Evolutionary conservation across 2,113 vertebrate species (phyloP), one percentile per base, ranked within the genome.

Genomic region (Thamnophis sirtalis): DNA sequence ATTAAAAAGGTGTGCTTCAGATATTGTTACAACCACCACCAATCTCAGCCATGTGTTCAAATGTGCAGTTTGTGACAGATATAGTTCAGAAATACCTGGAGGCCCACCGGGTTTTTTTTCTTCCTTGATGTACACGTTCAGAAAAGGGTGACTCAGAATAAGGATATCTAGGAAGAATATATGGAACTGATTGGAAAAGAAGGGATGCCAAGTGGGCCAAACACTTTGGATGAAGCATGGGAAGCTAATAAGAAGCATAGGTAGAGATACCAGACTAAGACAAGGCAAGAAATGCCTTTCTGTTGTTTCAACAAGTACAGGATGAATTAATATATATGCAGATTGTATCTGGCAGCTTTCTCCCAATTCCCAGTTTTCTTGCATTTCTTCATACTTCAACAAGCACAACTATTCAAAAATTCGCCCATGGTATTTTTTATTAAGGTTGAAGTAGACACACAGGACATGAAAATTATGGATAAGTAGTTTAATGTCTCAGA

Each of bases 401-500:
- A 95, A 63, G n/a, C 55, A 4, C 24, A 92, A n/a, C 0, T 93
- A 93, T 89, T 93, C 24, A 90, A 90, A 63, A 56, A 26, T 84
- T 89, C 2, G 5, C 1, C 53, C 89, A 28, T 89, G 28, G 13
- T 38, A 51, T 85, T 24, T 92, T 43, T 43, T 38, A 43, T 53
- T 53, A 28, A 13, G 38, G 88, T 89, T 88, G 15, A 43, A 13
- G n/a, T 43, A 0, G 0, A 93, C 87, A 60, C 33, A 68, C 10
- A 93, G 89, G 48, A 68, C 24, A 38, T 51, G 89, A 91, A 94
- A 85, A 93, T 60, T 93, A 90, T 19, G 58, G 48, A 50, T 93
- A 93, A 95, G 86, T 91, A 92, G 17, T 94, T 85, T 94, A 92
- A 92, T 92, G 68, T 90, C 92, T 91, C 58, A 53, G 21, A 38